Percentiles rank a stretch among this genome's conserved stretches.
phyloP scores from a whole-genome alignment of 1,140 invertebrate species.

The Megathymus violae region DNA sequence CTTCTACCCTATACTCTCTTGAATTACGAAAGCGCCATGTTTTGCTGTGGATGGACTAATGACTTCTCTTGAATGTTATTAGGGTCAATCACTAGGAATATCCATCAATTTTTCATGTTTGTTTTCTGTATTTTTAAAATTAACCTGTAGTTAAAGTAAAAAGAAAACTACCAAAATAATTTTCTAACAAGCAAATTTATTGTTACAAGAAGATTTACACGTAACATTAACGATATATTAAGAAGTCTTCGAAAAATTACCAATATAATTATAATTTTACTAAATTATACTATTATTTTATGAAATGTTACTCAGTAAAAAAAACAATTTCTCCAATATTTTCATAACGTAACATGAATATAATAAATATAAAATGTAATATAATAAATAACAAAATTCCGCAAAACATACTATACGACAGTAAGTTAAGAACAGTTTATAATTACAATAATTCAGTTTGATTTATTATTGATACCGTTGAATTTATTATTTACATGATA shows the following conservation, averaged over 20 bases:
- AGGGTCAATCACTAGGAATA: no score
- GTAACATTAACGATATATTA: constrained; percentile 78
- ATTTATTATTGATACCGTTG: constrained; percentile 1
- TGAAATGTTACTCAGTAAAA: background rate
- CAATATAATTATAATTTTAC: constrained; percentile 25
- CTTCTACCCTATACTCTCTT: no score
- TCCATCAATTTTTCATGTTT: no score
- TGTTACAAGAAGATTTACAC: constrained; percentile 69
- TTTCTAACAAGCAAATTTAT: constrained; percentile 79
- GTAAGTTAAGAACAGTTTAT: background rate
- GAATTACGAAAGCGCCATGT: no score
- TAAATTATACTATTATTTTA: constrained; percentile 4
- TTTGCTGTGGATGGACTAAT: no score
- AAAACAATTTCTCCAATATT: background rate
- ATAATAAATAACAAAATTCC: background rate
- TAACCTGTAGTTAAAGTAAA: background rate
- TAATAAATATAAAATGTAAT: no score
- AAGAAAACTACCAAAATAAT: constrained; percentile 22
- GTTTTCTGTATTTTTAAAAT: no score
- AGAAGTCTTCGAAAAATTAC: constrained; percentile 69
- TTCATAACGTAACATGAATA: no score
- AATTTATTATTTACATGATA: constrained; percentile 10
- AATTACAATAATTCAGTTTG: background rate
- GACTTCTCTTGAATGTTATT: no score
- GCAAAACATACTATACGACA: background rate